These are phyloP conservation scores for Crocidura indochinensis DNA, from an alignment of 2,797 vertebrate genomes.

Conservation along the genomic window DNA sequence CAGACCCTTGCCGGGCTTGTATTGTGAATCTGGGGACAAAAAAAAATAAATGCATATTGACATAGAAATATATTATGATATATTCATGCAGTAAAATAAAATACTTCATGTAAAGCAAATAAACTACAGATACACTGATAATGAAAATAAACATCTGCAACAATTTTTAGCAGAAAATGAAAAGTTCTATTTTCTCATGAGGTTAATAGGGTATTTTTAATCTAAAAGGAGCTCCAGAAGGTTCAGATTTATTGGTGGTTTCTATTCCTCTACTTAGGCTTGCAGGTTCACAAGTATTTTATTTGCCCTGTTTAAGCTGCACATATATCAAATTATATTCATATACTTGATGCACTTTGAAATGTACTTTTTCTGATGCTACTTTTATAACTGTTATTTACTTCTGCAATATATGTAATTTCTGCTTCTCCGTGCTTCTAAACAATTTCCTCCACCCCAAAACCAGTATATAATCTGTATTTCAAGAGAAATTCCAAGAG, in stretches of 20 bases:
- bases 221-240: background rate
- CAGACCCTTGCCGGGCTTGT: too few relatives aligned
- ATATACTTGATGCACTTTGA: background rate
- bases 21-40: too few relatives aligned
- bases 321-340: background rate
- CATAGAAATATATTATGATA: background rate
- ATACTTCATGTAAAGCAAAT: background rate
- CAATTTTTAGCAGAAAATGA: background rate
- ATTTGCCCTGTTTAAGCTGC: background rate
- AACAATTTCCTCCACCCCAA: too few relatives aligned
- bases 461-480: too few relatives aligned
- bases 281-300: background rate
- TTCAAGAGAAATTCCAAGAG: background rate
- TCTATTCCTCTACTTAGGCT: background rate
- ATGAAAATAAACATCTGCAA: background rate
- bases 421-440: background rate
- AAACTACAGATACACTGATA: background rate
- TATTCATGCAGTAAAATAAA: background rate
- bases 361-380: background rate
- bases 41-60: too few relatives aligned
- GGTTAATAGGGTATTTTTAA: background rate
- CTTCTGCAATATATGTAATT: background rate
- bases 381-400: background rate
- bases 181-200: background rate
- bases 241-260: background rate